These are phyloP conservation scores for Acanthochromis polyacanthus DNA, from an alignment of 2,113 vertebrate genomes.

Conservation along the genomic window DNA sequence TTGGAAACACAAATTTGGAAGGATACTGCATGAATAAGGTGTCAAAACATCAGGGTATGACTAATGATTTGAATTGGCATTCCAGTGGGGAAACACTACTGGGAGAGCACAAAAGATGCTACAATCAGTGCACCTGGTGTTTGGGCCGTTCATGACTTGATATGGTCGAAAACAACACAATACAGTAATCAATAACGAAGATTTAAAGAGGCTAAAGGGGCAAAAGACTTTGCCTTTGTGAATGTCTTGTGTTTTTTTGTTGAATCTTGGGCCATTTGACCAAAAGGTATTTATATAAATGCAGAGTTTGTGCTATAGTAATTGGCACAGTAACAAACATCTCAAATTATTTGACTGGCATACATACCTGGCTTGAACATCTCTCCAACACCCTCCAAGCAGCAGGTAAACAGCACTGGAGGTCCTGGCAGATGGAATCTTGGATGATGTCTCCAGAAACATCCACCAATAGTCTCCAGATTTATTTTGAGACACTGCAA, in stretches of 20 bases:
- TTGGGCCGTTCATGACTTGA: neutral
- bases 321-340: neutral
- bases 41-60: neutral
- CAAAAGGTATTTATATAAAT: neutral
- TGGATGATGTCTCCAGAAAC: neutral
- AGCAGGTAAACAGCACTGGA: neutral
- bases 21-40: neutral
- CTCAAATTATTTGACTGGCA: neutral
- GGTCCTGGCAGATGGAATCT: neutral
- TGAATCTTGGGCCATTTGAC: neutral
- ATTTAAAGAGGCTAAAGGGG: neutral
- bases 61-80: neutral
- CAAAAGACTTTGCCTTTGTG: neutral
- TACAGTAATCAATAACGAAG: neutral
- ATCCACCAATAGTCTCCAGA: neutral
- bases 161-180: neutral
- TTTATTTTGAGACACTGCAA: constrained; percentile 6
- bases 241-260: neutral
- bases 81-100: neutral
- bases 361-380: constrained; percentile 5
- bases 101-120: neutral
- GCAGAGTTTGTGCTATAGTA: neutral
- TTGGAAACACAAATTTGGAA: neutral
- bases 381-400: neutral
- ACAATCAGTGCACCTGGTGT: neutral